Base-by-base conservation (phyloP, 2,113 vertebrate genomes). In the Heterotilapia buettikoferi region DNA sequence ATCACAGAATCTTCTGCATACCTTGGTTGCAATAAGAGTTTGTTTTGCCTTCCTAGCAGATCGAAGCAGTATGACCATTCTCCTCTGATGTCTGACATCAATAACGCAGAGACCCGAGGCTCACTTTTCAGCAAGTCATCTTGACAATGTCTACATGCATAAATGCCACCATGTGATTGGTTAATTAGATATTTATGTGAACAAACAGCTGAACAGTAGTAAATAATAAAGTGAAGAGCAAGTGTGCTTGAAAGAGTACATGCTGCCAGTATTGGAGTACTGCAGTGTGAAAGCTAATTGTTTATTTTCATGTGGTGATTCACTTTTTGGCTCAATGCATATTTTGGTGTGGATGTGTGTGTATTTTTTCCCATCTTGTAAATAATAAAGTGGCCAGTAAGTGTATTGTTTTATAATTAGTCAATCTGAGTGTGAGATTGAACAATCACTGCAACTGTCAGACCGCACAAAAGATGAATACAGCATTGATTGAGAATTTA, bases 1-100 rank as follows among this genome's bases (percentile, higher is more conserved):
- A 14, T 71, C 12, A 43, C 36, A 71, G 66, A 71, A 26, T 73
- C 68, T 73, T 73, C 68, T 47, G 68, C 68, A 47, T 47, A 73
- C 68, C 14, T 47, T 73, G 6, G 40, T 45, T 26, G 24, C 14
- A 47, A 18, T 26, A 16, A 45, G 21, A 76, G 40, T 47, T 76
- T 11, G 14, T 18, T 24, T 45, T 73, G 14, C 40, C 68, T 45
- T 73, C 14, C 8, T 73, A 29, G 13, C 66, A 43, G 38, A 43
- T 71, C 21, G 1, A 45, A 43, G 38, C 24, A 47, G 68, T 73
- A 4, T 73, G 68, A 18, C 40, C 24, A 29, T 73, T 29, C 68
- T 73, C 40, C 8, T 45, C 40, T 73, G 40, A 73, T 45, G 16
- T 73, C 21, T 47, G 40, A 26, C 21, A 40, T 71, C 12, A 16